Percentiles rank a stretch among this genome's conserved stretches.
Evolutionary conservation across 2,888 invertebrate species (phyloP).

Genomic region (Synanthedon myopaeformis): DNA sequence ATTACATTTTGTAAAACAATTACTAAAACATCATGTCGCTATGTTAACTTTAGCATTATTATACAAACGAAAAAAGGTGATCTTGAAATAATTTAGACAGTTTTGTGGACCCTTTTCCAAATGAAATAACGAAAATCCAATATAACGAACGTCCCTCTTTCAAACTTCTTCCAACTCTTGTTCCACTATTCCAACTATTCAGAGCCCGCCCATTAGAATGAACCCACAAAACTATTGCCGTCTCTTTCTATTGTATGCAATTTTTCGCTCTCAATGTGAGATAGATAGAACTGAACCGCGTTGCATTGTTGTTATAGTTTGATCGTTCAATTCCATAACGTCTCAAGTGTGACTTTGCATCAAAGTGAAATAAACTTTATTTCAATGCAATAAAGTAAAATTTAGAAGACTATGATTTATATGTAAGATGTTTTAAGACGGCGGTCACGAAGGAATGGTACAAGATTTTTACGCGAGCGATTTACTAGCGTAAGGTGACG

Average conservation of each 20-base stretch:
- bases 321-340: slow-evolving; percentile 12
- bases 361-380: slow-evolving; percentile 12
- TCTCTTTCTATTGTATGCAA: slow-evolving; percentile 28
- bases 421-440: slow-evolving; percentile 15
- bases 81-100: slow-evolving; percentile 39
- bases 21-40: background rate
- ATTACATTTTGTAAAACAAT: no score
- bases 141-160: slow-evolving; percentile 54
- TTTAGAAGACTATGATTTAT: slow-evolving; percentile 1
- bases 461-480: slow-evolving; percentile 66
- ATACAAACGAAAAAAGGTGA: slow-evolving; percentile 9
- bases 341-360: slow-evolving; percentile 7
- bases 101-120: slow-evolving; percentile 25
- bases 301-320: slow-evolving; percentile 65
- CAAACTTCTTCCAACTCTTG: slow-evolving; percentile 61
- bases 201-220: slow-evolving; percentile 39
- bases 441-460: slow-evolving; percentile 29
- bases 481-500: slow-evolving; percentile 58
- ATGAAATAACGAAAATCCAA: slow-evolving; percentile 48
- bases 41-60: no score
- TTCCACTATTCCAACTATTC: slow-evolving; percentile 58
- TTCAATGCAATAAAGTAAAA: accelerated
- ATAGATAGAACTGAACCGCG: slow-evolving; percentile 35
- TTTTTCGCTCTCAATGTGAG: slow-evolving; percentile 28
- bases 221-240: slow-evolving; percentile 17